A percentile compares a stretch with the other conserved stretches of the same genome.
phyloP scores from a whole-genome alignment of 2,797 vertebrate genomes.

The Prunella strophiata region DNA sequence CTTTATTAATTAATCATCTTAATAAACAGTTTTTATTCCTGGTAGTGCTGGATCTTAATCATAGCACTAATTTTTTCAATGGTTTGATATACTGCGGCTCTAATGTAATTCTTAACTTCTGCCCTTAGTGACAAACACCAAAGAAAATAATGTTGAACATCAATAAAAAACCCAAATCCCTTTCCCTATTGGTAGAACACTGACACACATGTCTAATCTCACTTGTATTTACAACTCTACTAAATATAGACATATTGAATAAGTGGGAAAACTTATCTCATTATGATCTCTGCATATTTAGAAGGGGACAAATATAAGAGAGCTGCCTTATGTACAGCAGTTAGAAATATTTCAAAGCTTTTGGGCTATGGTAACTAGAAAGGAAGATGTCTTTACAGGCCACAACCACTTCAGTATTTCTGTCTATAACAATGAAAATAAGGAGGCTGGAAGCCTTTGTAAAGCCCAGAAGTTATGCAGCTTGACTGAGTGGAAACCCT shows the following conservation, averaged over 20 bases:
- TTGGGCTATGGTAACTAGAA: neutral
- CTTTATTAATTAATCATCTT: neutral
- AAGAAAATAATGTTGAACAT: neutral
- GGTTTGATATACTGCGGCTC: neutral
- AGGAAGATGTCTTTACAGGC: neutral
- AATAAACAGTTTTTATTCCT: neutral
- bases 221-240: neutral
- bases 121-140: fast-evolving
- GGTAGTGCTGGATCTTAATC: neutral
- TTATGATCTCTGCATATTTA: neutral
- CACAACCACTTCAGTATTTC: neutral
- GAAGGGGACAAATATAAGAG: neutral
- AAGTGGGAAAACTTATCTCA: neutral
- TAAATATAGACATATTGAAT: neutral
- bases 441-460: neutral
- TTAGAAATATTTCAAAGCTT: neutral
- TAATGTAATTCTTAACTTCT: neutral
- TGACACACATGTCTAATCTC: neutral
- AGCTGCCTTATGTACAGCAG: neutral
- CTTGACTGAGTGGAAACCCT: neutral
- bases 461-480: neutral
- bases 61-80: neutral
- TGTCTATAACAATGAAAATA: neutral
- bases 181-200: neutral
- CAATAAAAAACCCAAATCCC: neutral